These are phyloP conservation scores for Steatornis caripensis DNA, from an alignment of 2,113 vertebrate species.

Conservation along the genomic window DNA sequence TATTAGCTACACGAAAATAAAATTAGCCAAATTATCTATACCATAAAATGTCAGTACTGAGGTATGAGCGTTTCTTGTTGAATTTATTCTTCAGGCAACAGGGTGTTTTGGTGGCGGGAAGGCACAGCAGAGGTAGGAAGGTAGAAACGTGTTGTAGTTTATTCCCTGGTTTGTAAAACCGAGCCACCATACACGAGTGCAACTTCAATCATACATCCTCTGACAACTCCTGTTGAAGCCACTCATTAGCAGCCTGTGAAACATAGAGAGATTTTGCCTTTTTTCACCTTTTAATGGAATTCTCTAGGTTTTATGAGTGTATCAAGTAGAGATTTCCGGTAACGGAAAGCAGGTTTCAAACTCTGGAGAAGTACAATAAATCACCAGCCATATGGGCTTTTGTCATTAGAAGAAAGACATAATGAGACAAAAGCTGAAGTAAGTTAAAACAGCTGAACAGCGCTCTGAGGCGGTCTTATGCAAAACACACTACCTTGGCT, in stretches of 20 bases:
- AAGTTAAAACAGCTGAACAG: not conserved
- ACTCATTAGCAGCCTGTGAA: not conserved
- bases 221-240: not conserved
- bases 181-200: not conserved
- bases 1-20: not conserved
- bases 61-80: not conserved
- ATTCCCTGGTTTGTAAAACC: not conserved
- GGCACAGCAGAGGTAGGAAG: not conserved
- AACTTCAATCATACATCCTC: not conserved
- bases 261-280: not conserved
- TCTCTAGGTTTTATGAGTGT: not conserved
- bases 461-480: not conserved
- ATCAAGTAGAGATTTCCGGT: not conserved
- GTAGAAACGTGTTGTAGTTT: not conserved
- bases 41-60: not conserved
- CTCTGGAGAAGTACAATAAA: not conserved
- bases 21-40: not conserved
- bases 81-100: not conserved
- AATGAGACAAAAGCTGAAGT: not conserved
- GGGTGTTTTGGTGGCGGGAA: not conserved
- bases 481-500: constrained; percentile 31
- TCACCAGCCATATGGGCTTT: constrained; percentile 1
- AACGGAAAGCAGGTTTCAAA: not conserved
- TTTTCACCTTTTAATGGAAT: not conserved
- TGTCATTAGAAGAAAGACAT: constrained; percentile 13